phyloP scores from a whole-genome alignment of 2,888 invertebrate species.

The Euzophera pinguis region DNA sequence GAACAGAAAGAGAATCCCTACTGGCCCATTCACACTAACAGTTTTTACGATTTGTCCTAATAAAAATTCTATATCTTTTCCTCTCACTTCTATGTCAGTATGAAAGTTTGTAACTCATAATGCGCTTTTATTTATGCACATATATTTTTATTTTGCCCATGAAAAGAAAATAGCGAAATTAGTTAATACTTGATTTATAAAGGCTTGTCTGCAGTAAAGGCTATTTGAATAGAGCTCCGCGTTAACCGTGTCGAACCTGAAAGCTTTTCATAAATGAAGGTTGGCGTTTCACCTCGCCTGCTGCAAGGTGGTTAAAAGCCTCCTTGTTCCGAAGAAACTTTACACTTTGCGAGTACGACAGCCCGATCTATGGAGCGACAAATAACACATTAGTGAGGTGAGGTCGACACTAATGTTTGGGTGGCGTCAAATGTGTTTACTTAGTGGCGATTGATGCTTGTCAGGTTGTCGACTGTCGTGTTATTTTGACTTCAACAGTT shows the following conservation, averaged over 20 bases:
- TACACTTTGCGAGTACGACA: constrained; percentile 40
- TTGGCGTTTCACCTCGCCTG: constrained; percentile 46
- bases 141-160: constrained; percentile 26
- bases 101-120: neutral
- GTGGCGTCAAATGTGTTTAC: neutral
- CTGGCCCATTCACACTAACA: no score
- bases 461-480: neutral
- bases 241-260: constrained; percentile 63
- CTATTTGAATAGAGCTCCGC: constrained; percentile 70
- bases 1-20: no score
- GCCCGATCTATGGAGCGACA: constrained; percentile 20
- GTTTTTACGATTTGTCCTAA: no score
- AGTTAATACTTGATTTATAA: constrained; percentile 66
- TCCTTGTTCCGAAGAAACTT: constrained; percentile 55
- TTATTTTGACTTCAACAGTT: neutral
- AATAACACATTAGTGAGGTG: constrained; percentile 23
- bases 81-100: constrained; percentile 20
- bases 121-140: neutral
- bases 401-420: constrained; percentile 10
- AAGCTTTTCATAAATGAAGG: constrained; percentile 73
- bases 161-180: constrained; percentile 54
- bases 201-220: constrained; percentile 57
- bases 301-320: constrained; percentile 60
- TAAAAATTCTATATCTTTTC: no score
- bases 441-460: neutral